Evolutionary conservation across 2,113 vertebrate species (phyloP), one percentile per base, ranked within the genome.

Genomic region (Albula glossodonta): DNA sequence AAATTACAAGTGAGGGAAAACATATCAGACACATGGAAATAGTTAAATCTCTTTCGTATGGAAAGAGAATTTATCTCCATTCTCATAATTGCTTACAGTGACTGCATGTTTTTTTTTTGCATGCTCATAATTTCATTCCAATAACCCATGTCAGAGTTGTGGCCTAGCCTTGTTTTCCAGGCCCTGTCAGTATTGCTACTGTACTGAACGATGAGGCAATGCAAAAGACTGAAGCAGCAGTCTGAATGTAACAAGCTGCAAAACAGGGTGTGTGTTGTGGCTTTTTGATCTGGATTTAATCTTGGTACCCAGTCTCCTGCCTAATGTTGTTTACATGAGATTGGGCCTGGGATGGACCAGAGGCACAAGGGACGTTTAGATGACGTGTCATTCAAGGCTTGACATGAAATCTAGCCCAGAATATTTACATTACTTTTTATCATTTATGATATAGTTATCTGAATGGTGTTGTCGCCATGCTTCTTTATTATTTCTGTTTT

Each of bases 261-360:
- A 80, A 50, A 51, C 22, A 93, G 92, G 85, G 90, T 41, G 90
- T 90, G 89, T 91, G 91, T 91, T 91, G 92, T 92, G 89, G 91
- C 90, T 91, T 93, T 95, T 95, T 95, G 93, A 95, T 94, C 94
- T 95, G 90, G 86, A 86, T 92, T 93, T 95, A 94, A 95, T 96
- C 94, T 95, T 91, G 91, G 94, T 94, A 93, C 92, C 93, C 93
- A 94, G 92, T 92, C 91, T 94, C 92, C 93, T 93, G 93, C 94
- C 93, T 94, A 93, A 94, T 95, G 93, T 90, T 91, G 93, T 95
- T 94, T 94, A 93, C 94, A 94, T 95, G 94, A 93, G n/a, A 92
- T 95, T 94, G 93, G 94, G 93, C 94, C 84, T 90, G 90, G 90
- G 92, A 52, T 93, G 92, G 95, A 91, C 93, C 92, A 90, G 88